phyloP scores from a whole-genome alignment of 2,113 vertebrate species.

The Brienomyrus brachyistius region DNA sequence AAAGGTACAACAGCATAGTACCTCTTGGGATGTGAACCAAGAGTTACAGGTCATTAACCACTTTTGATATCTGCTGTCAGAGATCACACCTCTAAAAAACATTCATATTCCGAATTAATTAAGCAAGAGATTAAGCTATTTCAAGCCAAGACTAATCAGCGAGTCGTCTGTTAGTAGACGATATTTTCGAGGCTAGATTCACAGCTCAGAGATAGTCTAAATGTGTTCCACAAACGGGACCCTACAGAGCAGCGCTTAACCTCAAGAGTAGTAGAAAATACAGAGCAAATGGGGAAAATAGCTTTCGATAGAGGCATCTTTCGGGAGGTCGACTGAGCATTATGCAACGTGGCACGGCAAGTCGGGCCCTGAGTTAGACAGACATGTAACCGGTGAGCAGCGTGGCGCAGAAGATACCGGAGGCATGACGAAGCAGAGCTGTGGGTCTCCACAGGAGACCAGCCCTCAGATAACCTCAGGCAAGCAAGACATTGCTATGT shows the following conservation, averaged over 20 bases:
- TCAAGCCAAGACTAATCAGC: neutral
- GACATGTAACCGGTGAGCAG: neutral
- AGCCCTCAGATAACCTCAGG: constrained; percentile 8
- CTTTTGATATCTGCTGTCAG: neutral
- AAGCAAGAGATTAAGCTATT: neutral
- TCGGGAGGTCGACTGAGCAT: neutral
- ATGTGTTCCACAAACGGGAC: neutral
- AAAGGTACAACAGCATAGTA: neutral
- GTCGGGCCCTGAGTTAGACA: neutral
- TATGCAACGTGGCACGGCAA: neutral
- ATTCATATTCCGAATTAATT: neutral
- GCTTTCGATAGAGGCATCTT: neutral
- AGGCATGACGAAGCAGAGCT: neutral
- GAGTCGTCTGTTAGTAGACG: neutral
- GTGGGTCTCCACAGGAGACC: neutral
- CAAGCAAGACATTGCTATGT: constrained; percentile 16
- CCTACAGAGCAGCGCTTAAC: neutral
- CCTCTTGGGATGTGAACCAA: neutral
- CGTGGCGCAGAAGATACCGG: neutral
- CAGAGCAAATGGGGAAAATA: neutral
- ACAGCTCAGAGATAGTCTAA: neutral
- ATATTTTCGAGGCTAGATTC: neutral
- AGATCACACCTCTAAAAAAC: neutral
- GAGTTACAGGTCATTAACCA: neutral
- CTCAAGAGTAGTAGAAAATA: neutral